Evolutionary conservation across 2,113 vertebrate genomes (phyloP), one percentile per base, ranked within the genome.

Genomic region (Peromyscus maniculatus): DNA sequence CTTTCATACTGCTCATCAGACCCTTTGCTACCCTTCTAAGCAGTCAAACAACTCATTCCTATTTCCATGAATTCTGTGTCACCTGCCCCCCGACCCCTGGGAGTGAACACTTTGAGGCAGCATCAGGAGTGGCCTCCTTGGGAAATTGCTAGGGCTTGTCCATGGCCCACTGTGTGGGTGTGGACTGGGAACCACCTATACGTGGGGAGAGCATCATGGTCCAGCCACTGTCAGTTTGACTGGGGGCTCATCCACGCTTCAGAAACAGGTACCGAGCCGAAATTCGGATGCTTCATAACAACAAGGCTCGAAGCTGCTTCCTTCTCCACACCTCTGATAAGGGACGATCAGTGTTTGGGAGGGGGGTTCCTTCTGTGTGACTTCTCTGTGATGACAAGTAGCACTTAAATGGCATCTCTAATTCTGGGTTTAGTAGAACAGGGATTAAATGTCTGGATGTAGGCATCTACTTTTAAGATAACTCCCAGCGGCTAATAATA

Each of bases 41-140:
- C 33, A 71, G 59, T 80, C 49, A 28, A 64, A 87, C 93, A 95
- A 0, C 88, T 33, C 16, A 78, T 90, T 87, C 91, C 79, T 92
- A 75, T 39, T 90, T 22, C 4, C 1, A 6, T 52, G 84, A 77
- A 93, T 93, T 97, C 95, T 36, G 1, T 5, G 69, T 55, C 93
- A 66, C 33, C 28, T 2, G 2, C 31, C 28, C 9, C 13, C 46
- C 46, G 6, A 39, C 26, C 21, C 2, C 39, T 7, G 19, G 80
- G 43, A 86, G 62, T 57, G 3, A 9, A 49, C 4, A 11, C 82
- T 77, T 21, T 16, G 78, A 3, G 16, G n/a, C 49, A 19, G 46
- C 82, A 17, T 87, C 92, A 93, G 95, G n/a, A 82, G 78, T 74
- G 52, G 90, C 83, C 1, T 4, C 69, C 67, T 69, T 84, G 52